Evolutionary conservation across 2,113 vertebrate genomes (phyloP).

Genomic region (Artemisiospiza belli): DNA sequence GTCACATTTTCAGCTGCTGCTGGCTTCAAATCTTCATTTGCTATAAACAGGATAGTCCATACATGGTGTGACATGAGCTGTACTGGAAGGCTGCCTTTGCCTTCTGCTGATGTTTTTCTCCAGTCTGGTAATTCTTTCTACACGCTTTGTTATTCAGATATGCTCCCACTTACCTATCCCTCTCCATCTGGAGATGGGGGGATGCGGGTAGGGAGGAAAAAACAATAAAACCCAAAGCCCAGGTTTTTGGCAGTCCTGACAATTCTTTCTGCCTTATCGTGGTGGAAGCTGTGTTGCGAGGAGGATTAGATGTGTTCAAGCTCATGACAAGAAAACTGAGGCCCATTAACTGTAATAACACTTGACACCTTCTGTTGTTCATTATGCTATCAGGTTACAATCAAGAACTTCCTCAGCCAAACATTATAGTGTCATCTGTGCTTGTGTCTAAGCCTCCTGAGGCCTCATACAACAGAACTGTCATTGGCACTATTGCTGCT

Average conservation of each 20-base stretch:
- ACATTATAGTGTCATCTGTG: background rate
- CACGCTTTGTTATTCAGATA: conserved; percentile 5
- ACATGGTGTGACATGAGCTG: background rate
- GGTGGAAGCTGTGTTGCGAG: background rate
- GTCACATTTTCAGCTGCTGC: background rate
- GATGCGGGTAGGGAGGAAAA: background rate
- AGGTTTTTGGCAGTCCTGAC: background rate
- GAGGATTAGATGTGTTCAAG: conserved; percentile 28
- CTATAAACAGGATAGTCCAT: conserved; percentile 1
- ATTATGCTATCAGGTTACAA: background rate
- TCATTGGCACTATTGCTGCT: background rate
- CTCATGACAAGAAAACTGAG: conserved; percentile 50
- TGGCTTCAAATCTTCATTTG: conserved; percentile 19
- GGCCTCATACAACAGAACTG: background rate
- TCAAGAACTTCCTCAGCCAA: conserved; percentile 22
- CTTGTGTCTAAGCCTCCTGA: background rate
- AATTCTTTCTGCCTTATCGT: background rate
- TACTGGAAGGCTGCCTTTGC: conserved; percentile 55
- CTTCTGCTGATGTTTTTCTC: conserved; percentile 62
- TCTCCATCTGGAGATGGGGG: background rate
- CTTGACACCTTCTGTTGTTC: conserved; percentile 35
- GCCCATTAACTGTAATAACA: conserved; percentile 41
- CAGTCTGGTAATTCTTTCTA: conserved; percentile 30
- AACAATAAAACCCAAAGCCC: background rate
- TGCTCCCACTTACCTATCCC: conserved; percentile 12